Base-by-base conservation (phyloP, 2,113 vertebrate genomes). In the Carlito syrichta region DNA sequence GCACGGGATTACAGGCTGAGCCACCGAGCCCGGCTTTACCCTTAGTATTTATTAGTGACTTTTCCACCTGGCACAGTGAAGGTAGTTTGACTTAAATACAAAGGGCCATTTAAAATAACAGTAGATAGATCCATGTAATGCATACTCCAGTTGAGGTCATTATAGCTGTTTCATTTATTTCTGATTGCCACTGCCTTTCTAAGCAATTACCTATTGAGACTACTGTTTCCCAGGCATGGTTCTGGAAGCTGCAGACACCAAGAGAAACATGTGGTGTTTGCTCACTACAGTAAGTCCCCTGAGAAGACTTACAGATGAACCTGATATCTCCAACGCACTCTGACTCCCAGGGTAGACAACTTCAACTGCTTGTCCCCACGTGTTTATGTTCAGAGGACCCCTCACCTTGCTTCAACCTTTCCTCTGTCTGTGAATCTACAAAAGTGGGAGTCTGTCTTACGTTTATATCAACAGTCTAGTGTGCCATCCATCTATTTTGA, bases 41-140 rank as follows among this genome's bases (percentile, higher is more conserved):
- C 30, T 78, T 71, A 85, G 56, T 38, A 66, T 95, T 86, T 95
- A 86, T 35, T 78, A 89, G 68, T 89, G 84, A 66, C 73, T 85
- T 66, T 92, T 92, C 83, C 60, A 48, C 27, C 19, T 78, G 62
- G 66, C 38, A 73, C 9, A 84, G 52, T 78, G 92, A 56, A 32
- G 89, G 30, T 38, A 35, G 32, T 92, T 48, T 79, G 89, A 50
- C 52, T 74, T 85, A 74, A 85, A 73, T 56, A 35, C 52, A 95
- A 89, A 73, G 63, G 43, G 73, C 40, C 35, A 27, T 48, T 86
- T 38, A 77, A 85, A 89, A 74, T 88, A 78, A 73, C 30, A 78
- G 32, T 35, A 58, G 63, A 85, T 78, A 63, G 79, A 73, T 85
- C 71, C 25, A 84, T 32, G 45, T 63, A 58, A 50, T 73, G 60